A percentile compares a stretch with the other conserved stretches of the same genome.
These are phyloP conservation scores for Misgurnus anguillicaudatus DNA, from an alignment of 2,113 vertebrate genomes.

Conservation along the genomic window DNA sequence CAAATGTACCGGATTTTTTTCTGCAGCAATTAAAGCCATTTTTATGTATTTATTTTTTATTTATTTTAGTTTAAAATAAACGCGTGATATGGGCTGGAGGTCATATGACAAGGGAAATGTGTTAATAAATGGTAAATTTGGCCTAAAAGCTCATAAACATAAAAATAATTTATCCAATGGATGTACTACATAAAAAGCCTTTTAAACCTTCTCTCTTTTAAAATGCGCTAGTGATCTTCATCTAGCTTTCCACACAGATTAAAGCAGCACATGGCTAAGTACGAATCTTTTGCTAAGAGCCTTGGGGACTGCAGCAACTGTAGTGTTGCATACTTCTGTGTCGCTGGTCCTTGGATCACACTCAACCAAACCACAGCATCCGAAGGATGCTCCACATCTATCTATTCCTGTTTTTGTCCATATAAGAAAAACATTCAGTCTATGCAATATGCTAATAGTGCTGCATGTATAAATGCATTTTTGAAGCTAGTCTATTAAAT, in stretches of 20 bases:
- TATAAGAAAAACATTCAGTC: no score
- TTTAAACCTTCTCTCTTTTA: not conserved
- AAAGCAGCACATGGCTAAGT: slow-evolving; percentile 42
- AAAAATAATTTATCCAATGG: no score
- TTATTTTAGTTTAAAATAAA: no score
- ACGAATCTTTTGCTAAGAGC: slow-evolving; percentile 43
- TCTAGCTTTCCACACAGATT: slow-evolving; percentile 53
- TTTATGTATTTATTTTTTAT: no score
- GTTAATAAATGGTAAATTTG: no score
- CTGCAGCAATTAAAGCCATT: no score
- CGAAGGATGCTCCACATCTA: slow-evolving; percentile 40
- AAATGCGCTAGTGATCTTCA: slow-evolving; percentile 17
- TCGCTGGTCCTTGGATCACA: slow-evolving; percentile 53
- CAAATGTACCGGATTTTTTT: no score
- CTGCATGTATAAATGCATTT: not conserved
- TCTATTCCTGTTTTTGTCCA: slow-evolving; percentile 43
- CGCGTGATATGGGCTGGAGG: no score
- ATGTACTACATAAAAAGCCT: no score
- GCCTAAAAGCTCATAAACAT: no score
- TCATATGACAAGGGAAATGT: no score
- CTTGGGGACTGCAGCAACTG: slow-evolving; percentile 59
- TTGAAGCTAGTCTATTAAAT: not conserved
- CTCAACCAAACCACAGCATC: slow-evolving; percentile 54
- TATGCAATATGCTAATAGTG: no score
- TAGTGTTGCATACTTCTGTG: slow-evolving; percentile 67